These are phyloP conservation scores for Pangasius macronema DNA, from an alignment of 2,797 vertebrate genomes.

Conservation along the genomic window DNA sequence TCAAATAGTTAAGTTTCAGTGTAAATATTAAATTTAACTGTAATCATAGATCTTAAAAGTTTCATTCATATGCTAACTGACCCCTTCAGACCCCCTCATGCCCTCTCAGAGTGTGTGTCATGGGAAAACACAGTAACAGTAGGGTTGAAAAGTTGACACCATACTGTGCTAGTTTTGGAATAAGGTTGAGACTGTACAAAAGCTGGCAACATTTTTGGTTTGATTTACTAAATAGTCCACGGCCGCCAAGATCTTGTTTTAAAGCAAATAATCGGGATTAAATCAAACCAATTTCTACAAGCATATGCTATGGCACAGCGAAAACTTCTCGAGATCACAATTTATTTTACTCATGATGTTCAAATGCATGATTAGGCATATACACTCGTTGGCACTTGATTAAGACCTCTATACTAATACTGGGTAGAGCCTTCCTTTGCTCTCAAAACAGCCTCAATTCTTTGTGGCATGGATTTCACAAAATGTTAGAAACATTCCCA, in stretches of 20 bases:
- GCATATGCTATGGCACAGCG: background rate
- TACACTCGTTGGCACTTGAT: background rate
- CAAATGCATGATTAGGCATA: too few species aligned
- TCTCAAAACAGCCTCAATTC: background rate
- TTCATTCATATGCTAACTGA: background rate
- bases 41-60: background rate
- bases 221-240: background rate
- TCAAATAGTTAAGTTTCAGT: background rate
- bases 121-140: background rate
- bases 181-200: background rate
- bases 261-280: background rate
- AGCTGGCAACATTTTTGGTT: background rate
- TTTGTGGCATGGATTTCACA: background rate
- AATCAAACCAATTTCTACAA: background rate
- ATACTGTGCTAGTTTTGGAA: background rate
- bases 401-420: background rate
- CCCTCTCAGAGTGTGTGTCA: background rate
- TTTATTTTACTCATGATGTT: background rate
- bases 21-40: background rate
- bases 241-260: background rate
- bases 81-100: too few species aligned
- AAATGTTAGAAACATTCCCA: background rate
- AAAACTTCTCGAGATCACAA: background rate
- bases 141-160: background rate
- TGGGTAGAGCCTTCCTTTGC: background rate